phyloP scores from a whole-genome alignment of 2,888 invertebrate species.

The Cheilosia impressa region DNA sequence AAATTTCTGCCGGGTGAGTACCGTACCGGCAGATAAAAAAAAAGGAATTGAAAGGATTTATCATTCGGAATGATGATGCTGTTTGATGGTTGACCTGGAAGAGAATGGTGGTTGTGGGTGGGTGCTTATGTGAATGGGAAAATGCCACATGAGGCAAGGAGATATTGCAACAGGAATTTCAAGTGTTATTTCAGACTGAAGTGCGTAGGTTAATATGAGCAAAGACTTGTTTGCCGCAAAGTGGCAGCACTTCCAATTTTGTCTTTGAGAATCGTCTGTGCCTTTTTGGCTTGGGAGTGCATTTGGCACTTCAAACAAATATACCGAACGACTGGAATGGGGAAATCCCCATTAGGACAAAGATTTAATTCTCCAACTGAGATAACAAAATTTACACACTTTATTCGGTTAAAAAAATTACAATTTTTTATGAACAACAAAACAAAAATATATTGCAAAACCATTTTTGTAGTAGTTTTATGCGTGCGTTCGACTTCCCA shows the following conservation, averaged over 20 bases:
- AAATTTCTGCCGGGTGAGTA: constrained; percentile 2
- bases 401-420: no score
- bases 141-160: background rate
- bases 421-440: no score
- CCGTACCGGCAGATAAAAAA: background rate
- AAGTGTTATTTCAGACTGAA: background rate
- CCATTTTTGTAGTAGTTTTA: no score
- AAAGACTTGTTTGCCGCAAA: background rate
- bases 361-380: no score
- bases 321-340: no score
- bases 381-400: no score
- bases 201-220: background rate
- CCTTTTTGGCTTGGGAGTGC: no score
- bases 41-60: constrained; percentile 40
- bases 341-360: no score
- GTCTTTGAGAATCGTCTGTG: no score
- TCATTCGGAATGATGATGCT: constrained; percentile 46
- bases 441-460: no score
- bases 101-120: background rate
- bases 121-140: background rate
- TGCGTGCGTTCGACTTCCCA: no score
- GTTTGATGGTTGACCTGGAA: constrained; percentile 22
- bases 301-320: no score
- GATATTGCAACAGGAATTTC: background rate
- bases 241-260: background rate